Conservation (phyloP, 2,797 vertebrate species). For the Lacerta agilis region DNA sequence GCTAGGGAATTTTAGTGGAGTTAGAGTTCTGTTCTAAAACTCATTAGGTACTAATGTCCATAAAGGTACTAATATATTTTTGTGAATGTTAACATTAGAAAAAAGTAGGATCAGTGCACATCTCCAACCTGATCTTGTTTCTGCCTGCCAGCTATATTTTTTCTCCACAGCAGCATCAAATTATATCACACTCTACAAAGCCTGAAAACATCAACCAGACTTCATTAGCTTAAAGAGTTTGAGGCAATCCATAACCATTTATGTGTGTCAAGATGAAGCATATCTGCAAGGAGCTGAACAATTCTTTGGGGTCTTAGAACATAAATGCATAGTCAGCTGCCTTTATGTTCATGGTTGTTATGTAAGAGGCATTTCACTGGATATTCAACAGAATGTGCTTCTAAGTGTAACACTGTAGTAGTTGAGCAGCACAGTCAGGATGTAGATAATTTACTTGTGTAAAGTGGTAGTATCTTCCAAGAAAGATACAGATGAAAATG, state of each 20-base stretch:
- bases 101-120: not conserved
- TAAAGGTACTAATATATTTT: not conserved
- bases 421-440: not conserved
- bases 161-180: conserved; percentile 20
- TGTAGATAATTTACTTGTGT: not conserved
- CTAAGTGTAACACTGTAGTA: not conserved
- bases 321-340: not conserved
- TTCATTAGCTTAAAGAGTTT: conserved; percentile 13
- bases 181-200: conserved; percentile 3
- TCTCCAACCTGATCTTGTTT: not conserved
- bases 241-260: not conserved
- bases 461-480: not conserved
- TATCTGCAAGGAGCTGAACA: not conserved
- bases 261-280: not conserved
- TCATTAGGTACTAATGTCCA: not conserved
- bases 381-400: not conserved
- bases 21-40: not conserved
- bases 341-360: not conserved
- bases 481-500: no score
- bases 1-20: not conserved
- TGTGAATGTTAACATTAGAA: not conserved
- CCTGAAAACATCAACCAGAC: not conserved
- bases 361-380: not conserved
- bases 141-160: not conserved
- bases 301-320: not conserved